phyloP scores from a whole-genome alignment of 1,140 invertebrate species.

The Elymnias hypermnestra region DNA sequence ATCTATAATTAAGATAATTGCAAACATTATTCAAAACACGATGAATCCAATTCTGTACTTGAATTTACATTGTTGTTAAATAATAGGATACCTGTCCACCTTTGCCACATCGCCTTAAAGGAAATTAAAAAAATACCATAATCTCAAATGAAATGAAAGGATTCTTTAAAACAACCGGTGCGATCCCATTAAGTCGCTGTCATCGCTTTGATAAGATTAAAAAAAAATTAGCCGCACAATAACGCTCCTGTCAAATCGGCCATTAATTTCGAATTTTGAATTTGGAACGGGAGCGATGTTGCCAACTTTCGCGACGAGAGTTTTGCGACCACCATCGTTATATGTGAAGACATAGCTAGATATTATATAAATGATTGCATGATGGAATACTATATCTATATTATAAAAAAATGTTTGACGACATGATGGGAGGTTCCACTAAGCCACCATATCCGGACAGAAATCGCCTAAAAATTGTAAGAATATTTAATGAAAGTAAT shows the following conservation, averaged over 20 bases:
- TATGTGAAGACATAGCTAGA: no score
- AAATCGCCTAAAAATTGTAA: no score
- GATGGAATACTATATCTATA: no score
- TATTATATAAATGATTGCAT: no score
- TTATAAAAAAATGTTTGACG: no score
- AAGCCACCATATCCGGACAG: no score
- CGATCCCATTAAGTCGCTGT: constrained; percentile 70
- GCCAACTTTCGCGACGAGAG: no score
- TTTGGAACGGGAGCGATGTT: constrained; percentile 67
- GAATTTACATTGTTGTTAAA: constrained; percentile 16
- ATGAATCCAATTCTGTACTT: constrained; percentile 4
- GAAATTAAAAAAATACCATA: constrained; percentile 23
- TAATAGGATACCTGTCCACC: constrained; percentile 21
- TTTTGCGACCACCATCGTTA: no score
- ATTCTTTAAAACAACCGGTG: constrained; percentile 58
- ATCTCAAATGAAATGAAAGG: constrained; percentile 43
- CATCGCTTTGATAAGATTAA: constrained; percentile 74
- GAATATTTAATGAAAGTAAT: no score
- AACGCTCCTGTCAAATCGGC: constrained; percentile 72
- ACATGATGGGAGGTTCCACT: no score
- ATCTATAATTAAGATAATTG: no score
- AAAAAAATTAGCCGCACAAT: constrained; percentile 66
- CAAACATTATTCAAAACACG: no score
- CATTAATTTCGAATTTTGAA: constrained; percentile 73
- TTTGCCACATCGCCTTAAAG: constrained; percentile 18